These are phyloP conservation scores for Agriopis marginaria DNA, from an alignment of 2,888 invertebrate genomes.

Conservation along the genomic window DNA sequence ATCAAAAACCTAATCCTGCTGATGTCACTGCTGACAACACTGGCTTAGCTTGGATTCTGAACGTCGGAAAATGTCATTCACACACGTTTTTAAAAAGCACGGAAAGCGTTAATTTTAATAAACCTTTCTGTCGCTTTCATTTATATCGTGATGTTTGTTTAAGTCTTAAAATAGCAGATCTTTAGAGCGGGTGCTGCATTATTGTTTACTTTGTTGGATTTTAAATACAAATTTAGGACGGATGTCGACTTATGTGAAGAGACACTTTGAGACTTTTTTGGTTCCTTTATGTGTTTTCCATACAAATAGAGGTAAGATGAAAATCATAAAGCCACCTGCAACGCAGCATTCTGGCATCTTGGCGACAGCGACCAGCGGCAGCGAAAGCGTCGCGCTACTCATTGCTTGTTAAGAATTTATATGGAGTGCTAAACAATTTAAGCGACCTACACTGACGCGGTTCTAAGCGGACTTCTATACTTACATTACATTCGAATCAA, in stretches of 20 bases:
- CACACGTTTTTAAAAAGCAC: slow-evolving; percentile 21
- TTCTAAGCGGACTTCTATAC: too few species aligned
- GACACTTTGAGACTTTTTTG: not conserved
- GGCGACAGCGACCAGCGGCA: too few species aligned
- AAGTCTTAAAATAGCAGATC: slow-evolving; percentile 8
- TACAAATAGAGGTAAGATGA: too few species aligned
- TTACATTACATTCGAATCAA: too few species aligned
- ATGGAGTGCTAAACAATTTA: too few species aligned
- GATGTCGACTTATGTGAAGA: not conserved
- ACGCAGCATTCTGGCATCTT: too few species aligned
- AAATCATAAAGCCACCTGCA: too few species aligned
- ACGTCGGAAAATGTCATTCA: slow-evolving; percentile 33
- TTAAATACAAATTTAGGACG: not conserved
- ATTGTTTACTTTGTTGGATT: not conserved
- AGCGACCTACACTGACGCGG: too few species aligned
- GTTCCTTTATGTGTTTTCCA: not conserved
- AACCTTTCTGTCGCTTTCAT: slow-evolving; percentile 16
- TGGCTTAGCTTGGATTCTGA: slow-evolving; percentile 18
- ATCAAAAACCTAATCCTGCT: slow-evolving; percentile 12
- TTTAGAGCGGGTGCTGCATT: not conserved
- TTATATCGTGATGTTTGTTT: slow-evolving; percentile 19
- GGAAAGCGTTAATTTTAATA: slow-evolving; percentile 17
- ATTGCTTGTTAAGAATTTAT: too few species aligned
- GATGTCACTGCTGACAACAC: slow-evolving; percentile 25
- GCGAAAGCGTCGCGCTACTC: too few species aligned